Conservation (phyloP, 1,140 invertebrate genomes). For the Apis florea region DNA sequence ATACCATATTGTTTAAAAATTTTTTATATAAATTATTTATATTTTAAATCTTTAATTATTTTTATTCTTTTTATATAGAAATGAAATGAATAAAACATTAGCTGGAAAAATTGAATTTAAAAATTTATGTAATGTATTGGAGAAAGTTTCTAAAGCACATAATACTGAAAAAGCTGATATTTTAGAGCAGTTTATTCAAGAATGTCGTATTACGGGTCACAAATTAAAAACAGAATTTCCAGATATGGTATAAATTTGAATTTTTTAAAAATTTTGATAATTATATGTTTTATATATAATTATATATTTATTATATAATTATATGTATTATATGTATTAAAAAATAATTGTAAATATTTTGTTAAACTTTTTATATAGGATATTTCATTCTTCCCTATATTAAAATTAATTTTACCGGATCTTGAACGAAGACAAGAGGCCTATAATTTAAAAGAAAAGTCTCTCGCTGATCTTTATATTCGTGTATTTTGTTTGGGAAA, state of each 20-base stretch:
- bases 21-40: slow-evolving; percentile 1
- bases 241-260: slow-evolving; percentile 59
- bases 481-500: slow-evolving; percentile 85
- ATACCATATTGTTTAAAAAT: not conserved
- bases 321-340: not conserved
- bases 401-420: slow-evolving; percentile 87
- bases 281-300: not conserved
- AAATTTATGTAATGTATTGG: slow-evolving; percentile 79
- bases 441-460: slow-evolving; percentile 85
- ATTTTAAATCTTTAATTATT: slow-evolving; percentile 6
- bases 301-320: not conserved
- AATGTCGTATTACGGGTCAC: slow-evolving; percentile 76
- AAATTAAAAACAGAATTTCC: slow-evolving; percentile 66
- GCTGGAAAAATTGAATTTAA: slow-evolving; percentile 75
- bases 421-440: slow-evolving; percentile 84
- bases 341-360: slow-evolving; percentile 9
- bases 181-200: slow-evolving; percentile 80
- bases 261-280: not conserved
- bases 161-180: slow-evolving; percentile 78
- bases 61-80: slow-evolving; percentile 53
- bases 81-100: slow-evolving; percentile 62
- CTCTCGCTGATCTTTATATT: slow-evolving; percentile 85
- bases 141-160: slow-evolving; percentile 80
- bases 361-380: slow-evolving; percentile 66
- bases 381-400: slow-evolving; percentile 84